These are phyloP conservation scores for Octopus sinensis DNA, from an alignment of 1,140 invertebrate genomes.

Conservation along the genomic window DNA sequence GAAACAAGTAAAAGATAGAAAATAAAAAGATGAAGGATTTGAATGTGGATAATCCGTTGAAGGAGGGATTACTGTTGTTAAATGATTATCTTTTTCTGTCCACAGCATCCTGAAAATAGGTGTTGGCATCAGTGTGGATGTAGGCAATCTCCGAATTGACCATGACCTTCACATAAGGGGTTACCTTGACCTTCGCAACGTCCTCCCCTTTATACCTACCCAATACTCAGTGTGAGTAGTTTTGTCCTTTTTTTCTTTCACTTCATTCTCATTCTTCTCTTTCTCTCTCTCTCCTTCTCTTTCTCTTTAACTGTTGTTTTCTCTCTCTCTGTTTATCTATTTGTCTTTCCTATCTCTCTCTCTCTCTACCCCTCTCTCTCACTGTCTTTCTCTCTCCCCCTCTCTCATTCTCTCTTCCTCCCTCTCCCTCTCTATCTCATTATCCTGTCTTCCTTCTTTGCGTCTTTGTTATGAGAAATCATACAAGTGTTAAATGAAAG, in stretches of 20 bases:
- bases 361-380: not conserved
- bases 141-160: conserved; percentile 67
- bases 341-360: not conserved
- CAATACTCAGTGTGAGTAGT: no score
- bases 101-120: conserved; percentile 70
- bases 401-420: not conserved
- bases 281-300: not conserved
- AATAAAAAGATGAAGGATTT: no score
- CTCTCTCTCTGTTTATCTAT: not conserved
- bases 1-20: no score
- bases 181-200: conserved; percentile 68
- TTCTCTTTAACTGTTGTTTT: not conserved
- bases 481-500: no score
- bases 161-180: conserved; percentile 67
- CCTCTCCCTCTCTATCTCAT: no score
- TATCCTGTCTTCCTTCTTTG: not conserved
- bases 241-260: no score
- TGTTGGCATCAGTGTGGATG: conserved; percentile 71
- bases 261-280: not conserved
- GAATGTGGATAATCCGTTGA: no score
- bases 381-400: not conserved
- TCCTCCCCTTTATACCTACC: no score
- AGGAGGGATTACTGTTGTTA: no score
- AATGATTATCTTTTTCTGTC: no score
- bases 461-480: not conserved